These are phyloP conservation scores for Tenthredo distinguenda DNA, from an alignment of 2,888 invertebrate species.

Conservation along the genomic window DNA sequence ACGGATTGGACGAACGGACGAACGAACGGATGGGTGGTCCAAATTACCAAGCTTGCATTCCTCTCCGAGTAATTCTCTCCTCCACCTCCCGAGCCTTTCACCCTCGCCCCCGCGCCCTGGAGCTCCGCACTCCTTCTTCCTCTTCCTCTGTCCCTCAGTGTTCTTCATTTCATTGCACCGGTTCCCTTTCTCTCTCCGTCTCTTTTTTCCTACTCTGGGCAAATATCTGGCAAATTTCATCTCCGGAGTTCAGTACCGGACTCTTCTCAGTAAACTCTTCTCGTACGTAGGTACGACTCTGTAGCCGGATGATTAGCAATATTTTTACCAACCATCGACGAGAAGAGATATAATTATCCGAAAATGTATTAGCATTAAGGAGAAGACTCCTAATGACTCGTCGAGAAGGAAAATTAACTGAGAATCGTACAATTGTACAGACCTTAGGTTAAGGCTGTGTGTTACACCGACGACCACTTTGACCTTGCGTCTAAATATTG, in stretches of 20 bases:
- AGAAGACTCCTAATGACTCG: neutral
- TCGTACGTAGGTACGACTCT: neutral
- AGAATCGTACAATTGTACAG: neutral
- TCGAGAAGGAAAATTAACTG: neutral
- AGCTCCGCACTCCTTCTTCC: neutral
- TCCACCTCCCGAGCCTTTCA: neutral
- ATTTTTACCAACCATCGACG: neutral
- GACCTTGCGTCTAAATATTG: neutral
- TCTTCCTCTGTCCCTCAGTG: constrained; percentile 18
- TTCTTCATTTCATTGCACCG: constrained; percentile 22
- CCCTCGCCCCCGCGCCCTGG: constrained; percentile 31
- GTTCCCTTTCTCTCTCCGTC: neutral
- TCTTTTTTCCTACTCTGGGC: neutral
- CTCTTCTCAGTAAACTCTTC: neutral
- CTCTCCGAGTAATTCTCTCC: constrained; percentile 50
- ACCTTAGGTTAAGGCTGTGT: neutral
- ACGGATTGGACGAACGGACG: constrained; percentile 54
- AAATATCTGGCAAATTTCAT: constrained; percentile 9
- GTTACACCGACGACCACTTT: neutral
- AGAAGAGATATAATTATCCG: neutral
- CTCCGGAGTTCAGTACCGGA: neutral
- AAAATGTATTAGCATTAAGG: neutral
- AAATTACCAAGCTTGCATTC: constrained; percentile 71
- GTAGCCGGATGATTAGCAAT: neutral
- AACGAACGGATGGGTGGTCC: constrained; percentile 72